Evolutionary conservation across 1,140 invertebrate species (phyloP).

Genomic region (Lasioglossum baleicum): DNA sequence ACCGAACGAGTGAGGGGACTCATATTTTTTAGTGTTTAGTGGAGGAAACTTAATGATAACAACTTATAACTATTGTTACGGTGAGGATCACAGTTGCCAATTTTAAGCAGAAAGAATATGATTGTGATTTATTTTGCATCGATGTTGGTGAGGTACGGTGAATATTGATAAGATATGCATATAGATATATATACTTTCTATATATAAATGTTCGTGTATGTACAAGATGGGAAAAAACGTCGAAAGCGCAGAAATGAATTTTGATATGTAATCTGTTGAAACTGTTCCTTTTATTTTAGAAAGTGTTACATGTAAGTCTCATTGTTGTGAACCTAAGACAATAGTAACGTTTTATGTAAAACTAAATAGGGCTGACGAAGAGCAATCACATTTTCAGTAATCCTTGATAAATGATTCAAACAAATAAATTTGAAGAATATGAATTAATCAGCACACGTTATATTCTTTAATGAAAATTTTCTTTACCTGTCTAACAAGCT

Average conservation of each 20-base stretch:
- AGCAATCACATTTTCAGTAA: not conserved
- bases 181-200: slow-evolving; percentile 2
- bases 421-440: not conserved
- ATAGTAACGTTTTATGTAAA: not conserved
- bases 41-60: slow-evolving; percentile 28
- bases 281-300: no score
- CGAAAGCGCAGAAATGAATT: not conserved
- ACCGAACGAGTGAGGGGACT: slow-evolving; percentile 51
- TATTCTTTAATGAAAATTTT: not conserved
- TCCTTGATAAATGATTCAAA: not conserved
- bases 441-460: not conserved
- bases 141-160: slow-evolving; percentile 59
- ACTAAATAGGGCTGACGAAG: not conserved
- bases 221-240: not conserved
- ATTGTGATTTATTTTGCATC: slow-evolving; percentile 76
- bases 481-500: no score
- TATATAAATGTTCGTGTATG: slow-evolving; percentile 15
- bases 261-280: no score
- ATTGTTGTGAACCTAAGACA: no score
- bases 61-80: slow-evolving; percentile 34
- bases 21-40: slow-evolving; percentile 63
- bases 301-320: not conserved
- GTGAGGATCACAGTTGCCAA: slow-evolving; percentile 57
- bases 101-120: slow-evolving; percentile 44
- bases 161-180: slow-evolving; percentile 38